phyloP scores from a whole-genome alignment of 1,140 invertebrate species.

The Psilanteris sp. region DNA sequence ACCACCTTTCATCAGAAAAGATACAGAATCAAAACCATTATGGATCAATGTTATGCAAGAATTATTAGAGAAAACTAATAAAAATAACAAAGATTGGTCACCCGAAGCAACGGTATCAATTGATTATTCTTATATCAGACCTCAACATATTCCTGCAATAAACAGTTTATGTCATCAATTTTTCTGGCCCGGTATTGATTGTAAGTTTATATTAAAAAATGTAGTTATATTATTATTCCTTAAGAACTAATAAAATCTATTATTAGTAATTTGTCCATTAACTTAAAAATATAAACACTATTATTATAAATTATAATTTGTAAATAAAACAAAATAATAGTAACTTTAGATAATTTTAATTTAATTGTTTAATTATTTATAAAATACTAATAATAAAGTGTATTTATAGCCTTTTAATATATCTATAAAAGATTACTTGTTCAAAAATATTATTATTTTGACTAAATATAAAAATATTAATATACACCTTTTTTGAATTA shows the following conservation, averaged over 20 bases:
- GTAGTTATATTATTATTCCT: too few species aligned
- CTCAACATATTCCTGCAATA: constrained; percentile 92
- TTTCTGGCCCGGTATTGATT: constrained; percentile 95
- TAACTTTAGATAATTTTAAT: too few species aligned
- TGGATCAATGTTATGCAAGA: constrained; percentile 88
- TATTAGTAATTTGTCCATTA: too few species aligned
- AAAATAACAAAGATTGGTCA: constrained; percentile 79
- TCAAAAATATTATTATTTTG: constrained; percentile 1
- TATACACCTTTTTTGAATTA: constrained; percentile 69
- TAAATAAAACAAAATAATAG: too few species aligned
- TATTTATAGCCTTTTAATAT: too few species aligned
- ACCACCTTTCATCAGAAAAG: constrained; percentile 89
- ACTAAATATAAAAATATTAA: too few species aligned
- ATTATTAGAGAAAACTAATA: constrained; percentile 83
- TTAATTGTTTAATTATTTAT: too few species aligned
- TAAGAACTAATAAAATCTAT: too few species aligned
- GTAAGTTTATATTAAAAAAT: constrained; percentile 15
- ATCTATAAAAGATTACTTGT: too few species aligned
- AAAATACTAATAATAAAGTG: too few species aligned
- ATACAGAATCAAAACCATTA: constrained; percentile 82
- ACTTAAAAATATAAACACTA: too few species aligned
- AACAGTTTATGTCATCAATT: constrained; percentile 90
- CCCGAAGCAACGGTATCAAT: constrained; percentile 79
- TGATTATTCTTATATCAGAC: constrained; percentile 93
- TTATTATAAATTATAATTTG: too few species aligned